phyloP scores from a whole-genome alignment of 1,140 invertebrate genomes.

The Copidosoma floridanum region DNA sequence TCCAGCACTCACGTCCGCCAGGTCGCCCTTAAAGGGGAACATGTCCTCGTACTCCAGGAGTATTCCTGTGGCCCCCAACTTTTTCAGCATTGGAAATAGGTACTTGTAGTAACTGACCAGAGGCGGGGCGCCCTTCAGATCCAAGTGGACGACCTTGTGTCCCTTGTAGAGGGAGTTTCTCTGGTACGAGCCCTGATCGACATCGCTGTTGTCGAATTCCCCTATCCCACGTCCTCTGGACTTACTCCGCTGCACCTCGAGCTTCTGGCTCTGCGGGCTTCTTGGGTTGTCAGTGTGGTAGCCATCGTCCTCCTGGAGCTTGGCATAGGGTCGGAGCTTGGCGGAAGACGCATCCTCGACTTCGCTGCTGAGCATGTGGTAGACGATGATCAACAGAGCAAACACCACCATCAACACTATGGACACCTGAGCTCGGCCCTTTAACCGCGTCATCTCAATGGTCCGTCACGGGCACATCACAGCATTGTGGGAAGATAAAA shows the following conservation, averaged over 20 bases:
- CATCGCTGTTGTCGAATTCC: conserved; percentile 23
- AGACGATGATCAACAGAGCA: conserved; percentile 42
- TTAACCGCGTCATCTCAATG: conserved; percentile 42
- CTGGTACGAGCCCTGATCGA: conserved; percentile 23
- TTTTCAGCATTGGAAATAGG: conserved; percentile 72
- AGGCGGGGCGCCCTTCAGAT: conserved; percentile 88
- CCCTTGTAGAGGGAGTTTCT: conserved; percentile 40
- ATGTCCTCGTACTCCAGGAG: conserved; percentile 97
- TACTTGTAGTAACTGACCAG: conserved; percentile 70
- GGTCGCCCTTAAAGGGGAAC: conserved; percentile 82
- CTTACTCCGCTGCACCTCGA: conserved; percentile 25
- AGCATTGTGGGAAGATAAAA: no score
- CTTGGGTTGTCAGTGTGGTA: no score
- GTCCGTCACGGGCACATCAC: no score
- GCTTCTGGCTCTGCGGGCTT: conserved; percentile 15
- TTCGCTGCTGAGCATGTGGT: conserved; percentile 47
- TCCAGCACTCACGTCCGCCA: conserved; percentile 67
- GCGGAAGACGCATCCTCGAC: conserved; percentile 30
- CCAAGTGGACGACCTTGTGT: conserved; percentile 73
- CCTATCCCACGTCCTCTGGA: conserved; percentile 5
- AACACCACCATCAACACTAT: conserved; percentile 42
- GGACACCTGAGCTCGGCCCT: conserved; percentile 42
- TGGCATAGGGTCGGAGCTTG: not conserved
- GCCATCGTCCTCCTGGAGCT: no score
- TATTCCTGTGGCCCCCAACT: conserved; percentile 81